These are phyloP conservation scores for Melopsittacus undulatus DNA, from an alignment of 2,797 vertebrate species.

Conservation along the genomic window DNA sequence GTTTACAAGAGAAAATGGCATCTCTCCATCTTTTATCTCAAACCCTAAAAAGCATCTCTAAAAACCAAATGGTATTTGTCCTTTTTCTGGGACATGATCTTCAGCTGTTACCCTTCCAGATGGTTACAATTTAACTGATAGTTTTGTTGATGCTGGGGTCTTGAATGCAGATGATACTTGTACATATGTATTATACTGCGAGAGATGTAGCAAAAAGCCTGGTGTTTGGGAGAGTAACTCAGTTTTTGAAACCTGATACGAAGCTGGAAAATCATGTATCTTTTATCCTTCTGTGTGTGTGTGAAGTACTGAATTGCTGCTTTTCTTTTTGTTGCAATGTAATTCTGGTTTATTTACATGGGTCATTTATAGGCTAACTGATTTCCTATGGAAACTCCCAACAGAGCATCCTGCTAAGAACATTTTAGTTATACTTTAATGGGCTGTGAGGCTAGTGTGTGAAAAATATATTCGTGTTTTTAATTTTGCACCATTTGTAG, in stretches of 20 bases:
- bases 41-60: not conserved
- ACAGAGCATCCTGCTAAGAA: not conserved
- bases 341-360: not conserved
- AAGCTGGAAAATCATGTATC: not conserved
- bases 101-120: not conserved
- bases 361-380: constrained; percentile 4
- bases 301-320: not conserved
- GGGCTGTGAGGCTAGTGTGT: not conserved
- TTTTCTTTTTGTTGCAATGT: not conserved
- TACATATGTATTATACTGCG: not conserved
- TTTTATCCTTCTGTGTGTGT: not conserved
- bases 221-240: not conserved
- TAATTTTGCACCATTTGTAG: not conserved
- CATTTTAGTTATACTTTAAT: not conserved
- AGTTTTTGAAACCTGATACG: not conserved
- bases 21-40: not conserved
- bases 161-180: not conserved
- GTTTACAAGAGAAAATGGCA: not conserved
- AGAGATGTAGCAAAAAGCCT: not conserved
- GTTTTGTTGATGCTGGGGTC: not conserved
- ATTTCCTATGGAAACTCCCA: not conserved
- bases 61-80: not conserved
- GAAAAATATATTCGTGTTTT: not conserved
- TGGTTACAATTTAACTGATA: not conserved
- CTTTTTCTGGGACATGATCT: not conserved